Evolutionary conservation across 2,113 vertebrate species (phyloP), one percentile per base, ranked within the genome.

Genomic region (Tauraco erythrolophus): DNA sequence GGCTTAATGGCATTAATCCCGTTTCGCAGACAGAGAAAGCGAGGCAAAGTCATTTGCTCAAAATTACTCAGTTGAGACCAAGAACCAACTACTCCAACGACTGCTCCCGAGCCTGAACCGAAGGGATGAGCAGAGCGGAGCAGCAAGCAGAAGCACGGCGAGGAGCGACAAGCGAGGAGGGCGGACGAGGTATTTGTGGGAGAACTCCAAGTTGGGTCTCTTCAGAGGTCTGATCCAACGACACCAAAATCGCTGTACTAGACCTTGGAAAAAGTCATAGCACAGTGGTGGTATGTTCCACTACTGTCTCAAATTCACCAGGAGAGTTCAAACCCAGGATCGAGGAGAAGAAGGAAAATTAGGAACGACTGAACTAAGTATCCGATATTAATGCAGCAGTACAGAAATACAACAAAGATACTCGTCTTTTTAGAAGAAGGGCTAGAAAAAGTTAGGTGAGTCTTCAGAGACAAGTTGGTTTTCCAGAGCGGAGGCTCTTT

Each of bases 221-320:
- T 45, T 41, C 14, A 2, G 30, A 7, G 51, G 51, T 22, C 24
- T 28, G 45, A 57, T 16, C 72, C 53, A 43, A 33, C 2, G 0
- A 22, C 6, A 9, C n/a, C 84, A 12, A 39, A 66, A 33, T 2
- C 4, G 1, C 33, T 7, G 7, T 8, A 6, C 28, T 4, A 25
- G 69, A 33, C 45, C 46, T 33, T 6, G 27, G 85, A 14, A 51
- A 64, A 85, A 21, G 30, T 10, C 19, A n/a, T 3, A 39, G 18
- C 1, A 0, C 53, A 10, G 56, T 1, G 1, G 19, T 13, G 25
- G 37, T 6, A 2, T n/a, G n/a, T n/a, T n/a, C n/a, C n/a, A n/a
- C n/a, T n/a, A n/a, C n/a, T n/a, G n/a, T n/a, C n/a, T n/a, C n/a
- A n/a, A n/a, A n/a, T n/a, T n/a, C n/a, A n/a, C n/a, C n/a, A n/a